These are phyloP conservation scores for Acanthurus tractus DNA, from an alignment of 2,797 vertebrate species.

Conservation along the genomic window DNA sequence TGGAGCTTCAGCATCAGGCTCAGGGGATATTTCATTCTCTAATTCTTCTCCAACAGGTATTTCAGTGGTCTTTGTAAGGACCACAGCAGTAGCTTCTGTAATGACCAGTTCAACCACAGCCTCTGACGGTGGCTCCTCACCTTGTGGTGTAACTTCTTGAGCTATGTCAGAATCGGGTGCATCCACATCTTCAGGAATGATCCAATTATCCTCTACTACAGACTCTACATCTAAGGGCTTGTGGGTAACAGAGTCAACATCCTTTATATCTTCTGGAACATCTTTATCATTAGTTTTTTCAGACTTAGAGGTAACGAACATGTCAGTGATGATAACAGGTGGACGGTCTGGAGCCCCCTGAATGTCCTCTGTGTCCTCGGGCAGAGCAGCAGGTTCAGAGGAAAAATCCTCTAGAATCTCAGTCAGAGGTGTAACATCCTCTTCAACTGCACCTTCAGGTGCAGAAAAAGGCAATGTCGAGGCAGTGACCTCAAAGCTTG, in stretches of 20 bases:
- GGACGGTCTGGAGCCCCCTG: constrained; percentile 24
- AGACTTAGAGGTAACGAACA: constrained; percentile 4
- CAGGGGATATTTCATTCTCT: background rate
- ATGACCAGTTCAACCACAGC: constrained; percentile 3
- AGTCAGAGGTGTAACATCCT: background rate
- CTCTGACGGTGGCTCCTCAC: constrained; percentile 41
- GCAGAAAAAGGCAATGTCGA: constrained; percentile 1
- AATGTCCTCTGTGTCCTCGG: constrained; percentile 21
- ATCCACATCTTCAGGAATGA: constrained; percentile 14
- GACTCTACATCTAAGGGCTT: constrained; percentile 11
- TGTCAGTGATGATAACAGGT: background rate
- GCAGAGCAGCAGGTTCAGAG: background rate
- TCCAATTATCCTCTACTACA: background rate
- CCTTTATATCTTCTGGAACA: constrained; percentile 29
- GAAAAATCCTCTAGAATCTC: constrained; percentile 24
- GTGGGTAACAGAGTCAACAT: constrained; percentile 14
- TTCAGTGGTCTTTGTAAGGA: constrained; percentile 29
- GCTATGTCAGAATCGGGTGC: constrained; percentile 8
- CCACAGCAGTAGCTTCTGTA: constrained; percentile 29
- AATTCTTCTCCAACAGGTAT: constrained; percentile 9
- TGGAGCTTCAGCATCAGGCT: background rate
- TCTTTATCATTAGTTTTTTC: constrained; percentile 16
- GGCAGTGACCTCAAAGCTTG: constrained; percentile 23
- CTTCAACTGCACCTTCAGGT: background rate
- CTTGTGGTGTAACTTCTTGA: constrained; percentile 27